These are phyloP conservation scores for Thripadectes ignobilis DNA, from an alignment of 2,797 vertebrate species.

Conservation along the genomic window DNA sequence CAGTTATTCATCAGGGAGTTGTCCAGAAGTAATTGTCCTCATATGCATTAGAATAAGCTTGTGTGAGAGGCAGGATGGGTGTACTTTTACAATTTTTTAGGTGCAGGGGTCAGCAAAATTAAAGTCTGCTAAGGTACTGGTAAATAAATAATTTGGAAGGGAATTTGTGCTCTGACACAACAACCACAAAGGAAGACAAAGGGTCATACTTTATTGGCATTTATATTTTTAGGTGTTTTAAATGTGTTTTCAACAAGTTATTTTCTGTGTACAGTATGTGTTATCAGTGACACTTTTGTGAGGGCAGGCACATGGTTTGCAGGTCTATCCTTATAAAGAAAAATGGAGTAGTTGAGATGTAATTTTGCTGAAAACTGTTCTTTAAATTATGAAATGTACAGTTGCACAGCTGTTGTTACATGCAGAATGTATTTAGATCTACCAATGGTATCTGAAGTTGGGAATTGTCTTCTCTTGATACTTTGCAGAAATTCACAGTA, in stretches of 20 bases:
- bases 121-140: background rate
- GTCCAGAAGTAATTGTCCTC: slow-evolving; percentile 65
- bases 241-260: background rate
- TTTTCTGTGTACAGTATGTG: background rate
- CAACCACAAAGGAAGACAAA: background rate
- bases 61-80: slow-evolving; percentile 3
- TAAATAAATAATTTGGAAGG: background rate
- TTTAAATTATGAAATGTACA: background rate
- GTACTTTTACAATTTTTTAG: slow-evolving; percentile 8
- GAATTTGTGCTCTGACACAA: background rate
- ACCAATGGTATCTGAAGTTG: background rate
- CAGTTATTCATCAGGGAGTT: slow-evolving; percentile 65
- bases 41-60: slow-evolving; percentile 53
- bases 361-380: background rate
- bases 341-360: background rate
- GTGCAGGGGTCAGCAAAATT: slow-evolving; percentile 9
- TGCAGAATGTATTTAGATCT: background rate
- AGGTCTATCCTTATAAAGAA: background rate
- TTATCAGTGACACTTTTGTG: background rate
- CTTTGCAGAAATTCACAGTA: background rate
- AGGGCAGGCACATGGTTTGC: background rate
- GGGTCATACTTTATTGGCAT: background rate
- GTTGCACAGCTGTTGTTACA: background rate
- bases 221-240: background rate
- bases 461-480: background rate